Base-by-base conservation (phyloP, 2,797 vertebrate species). In the Allobates femoralis region DNA sequence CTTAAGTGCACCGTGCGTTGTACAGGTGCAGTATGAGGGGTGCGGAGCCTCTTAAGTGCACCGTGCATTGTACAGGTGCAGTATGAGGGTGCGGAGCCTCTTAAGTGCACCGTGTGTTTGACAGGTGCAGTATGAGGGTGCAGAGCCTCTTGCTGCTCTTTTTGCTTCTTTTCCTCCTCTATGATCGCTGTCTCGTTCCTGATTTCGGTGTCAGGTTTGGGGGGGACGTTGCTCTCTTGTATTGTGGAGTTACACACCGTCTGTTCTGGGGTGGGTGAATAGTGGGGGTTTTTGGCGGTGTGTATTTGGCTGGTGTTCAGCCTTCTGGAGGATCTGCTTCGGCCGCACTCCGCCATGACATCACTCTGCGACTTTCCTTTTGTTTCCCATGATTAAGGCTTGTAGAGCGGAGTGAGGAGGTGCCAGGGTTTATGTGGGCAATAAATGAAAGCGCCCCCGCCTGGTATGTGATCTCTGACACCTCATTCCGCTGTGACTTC, bases 361-460 rank as follows among this genome's bases (percentile, higher is more conserved):
- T 87, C 86, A 87, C 75, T n/a, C 51, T 32, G 34, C 67, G 66
- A 84, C 81, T 84, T 83, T 87, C 81, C 86, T 87, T 84, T 83
- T 84, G 81, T 87, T 87, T 73, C 32, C 28, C 60, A 28, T 83
- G 53, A 87, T 83, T 87, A 83, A 78, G 60, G 80, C 64, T 41
- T 60, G 62, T 75, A 30, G 30, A 86, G 77, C 56, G 71, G 58
- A 41, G 62, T 60, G 67, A 50, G 66, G 81, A 77, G 50, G 30
- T 58, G 62, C n/a, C 73, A n/a, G 73, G 50, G 62, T 78, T 87
- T 83, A 78, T 86, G 76, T 18, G 16, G 71, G 58, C 69, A 60
- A 19, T 86, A 86, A 86, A 81, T 74, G 71, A 77, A 26, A 74
- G 66, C 56, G 58, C 55, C 69, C 46, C 56, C 73, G 26, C 55